These are phyloP conservation scores for Prenolepis imparis DNA, from an alignment of 2,888 invertebrate genomes.

Conservation along the genomic window DNA sequence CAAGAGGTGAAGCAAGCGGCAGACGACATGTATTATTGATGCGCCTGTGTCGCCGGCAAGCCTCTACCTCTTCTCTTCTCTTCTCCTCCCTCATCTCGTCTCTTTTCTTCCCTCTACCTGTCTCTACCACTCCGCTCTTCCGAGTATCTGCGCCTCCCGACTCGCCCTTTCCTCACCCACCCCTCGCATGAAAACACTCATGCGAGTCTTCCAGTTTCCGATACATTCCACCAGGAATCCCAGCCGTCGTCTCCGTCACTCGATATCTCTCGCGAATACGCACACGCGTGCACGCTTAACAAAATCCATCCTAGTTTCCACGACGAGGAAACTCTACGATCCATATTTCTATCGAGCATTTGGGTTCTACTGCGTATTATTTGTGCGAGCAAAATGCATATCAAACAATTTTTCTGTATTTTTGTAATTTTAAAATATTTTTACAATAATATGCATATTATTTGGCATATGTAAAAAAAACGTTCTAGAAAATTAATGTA, in stretches of 20 bases:
- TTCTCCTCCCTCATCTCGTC: conserved; percentile 48
- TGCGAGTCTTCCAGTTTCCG: conserved; percentile 72
- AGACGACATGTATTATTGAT: conserved; percentile 83
- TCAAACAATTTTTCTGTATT: conserved; percentile 7
- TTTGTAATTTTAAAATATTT: neutral
- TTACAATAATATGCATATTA: neutral
- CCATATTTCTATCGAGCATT: conserved; percentile 24
- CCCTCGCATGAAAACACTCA: conserved; percentile 55
- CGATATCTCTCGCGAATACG: conserved; percentile 44
- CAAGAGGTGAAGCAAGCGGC: conserved; percentile 63
- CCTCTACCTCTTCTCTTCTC: conserved; percentile 59
- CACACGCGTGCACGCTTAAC: conserved; percentile 15
- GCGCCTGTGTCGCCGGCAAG: conserved; percentile 78
- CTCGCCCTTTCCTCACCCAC: conserved; percentile 35
- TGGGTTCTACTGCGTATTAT: neutral
- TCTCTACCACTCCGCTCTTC: conserved; percentile 47
- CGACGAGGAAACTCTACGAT: conserved; percentile 15
- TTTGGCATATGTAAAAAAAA: neutral
- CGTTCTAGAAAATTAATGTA: neutral
- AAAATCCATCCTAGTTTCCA: conserved; percentile 25
- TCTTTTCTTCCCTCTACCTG: conserved; percentile 54
- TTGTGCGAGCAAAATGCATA: neutral
- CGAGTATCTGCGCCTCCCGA: conserved; percentile 52
- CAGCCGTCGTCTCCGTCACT: conserved; percentile 57
- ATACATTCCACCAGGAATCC: conserved; percentile 79